Evolutionary conservation across 2,797 vertebrate species (phyloP).

Genomic region (Staurois parvus): DNA sequence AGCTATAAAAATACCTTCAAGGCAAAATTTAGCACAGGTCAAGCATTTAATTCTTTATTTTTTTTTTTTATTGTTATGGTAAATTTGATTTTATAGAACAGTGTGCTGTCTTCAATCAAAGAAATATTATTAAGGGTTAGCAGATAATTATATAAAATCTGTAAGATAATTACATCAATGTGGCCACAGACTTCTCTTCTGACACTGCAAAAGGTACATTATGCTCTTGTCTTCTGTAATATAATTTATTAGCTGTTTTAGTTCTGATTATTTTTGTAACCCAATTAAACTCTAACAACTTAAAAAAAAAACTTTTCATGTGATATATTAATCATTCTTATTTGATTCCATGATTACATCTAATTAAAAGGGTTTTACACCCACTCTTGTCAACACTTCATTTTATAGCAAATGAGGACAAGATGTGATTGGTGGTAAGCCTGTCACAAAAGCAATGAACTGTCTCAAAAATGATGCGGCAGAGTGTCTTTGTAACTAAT

Average conservation of each 20-base stretch:
- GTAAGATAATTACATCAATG: not conserved
- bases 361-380: not conserved
- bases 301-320: not conserved
- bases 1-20: too few species aligned
- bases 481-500: not conserved
- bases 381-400: not conserved
- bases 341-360: not conserved
- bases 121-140: too few species aligned
- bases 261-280: not conserved
- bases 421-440: not conserved
- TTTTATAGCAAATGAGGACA: not conserved
- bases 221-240: not conserved
- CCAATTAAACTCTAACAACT: not conserved
- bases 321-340: not conserved
- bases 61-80: not conserved
- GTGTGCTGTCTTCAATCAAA: too few species aligned
- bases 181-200: not conserved
- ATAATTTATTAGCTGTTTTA: not conserved
- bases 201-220: too few species aligned
- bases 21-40: not conserved
- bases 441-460: not conserved
- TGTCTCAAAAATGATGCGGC: not conserved
- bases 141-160: not conserved
- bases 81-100: not conserved
- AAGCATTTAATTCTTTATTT: not conserved